These are phyloP conservation scores for Desmodus rotundus DNA, from an alignment of 2,113 vertebrate genomes.

Conservation along the genomic window DNA sequence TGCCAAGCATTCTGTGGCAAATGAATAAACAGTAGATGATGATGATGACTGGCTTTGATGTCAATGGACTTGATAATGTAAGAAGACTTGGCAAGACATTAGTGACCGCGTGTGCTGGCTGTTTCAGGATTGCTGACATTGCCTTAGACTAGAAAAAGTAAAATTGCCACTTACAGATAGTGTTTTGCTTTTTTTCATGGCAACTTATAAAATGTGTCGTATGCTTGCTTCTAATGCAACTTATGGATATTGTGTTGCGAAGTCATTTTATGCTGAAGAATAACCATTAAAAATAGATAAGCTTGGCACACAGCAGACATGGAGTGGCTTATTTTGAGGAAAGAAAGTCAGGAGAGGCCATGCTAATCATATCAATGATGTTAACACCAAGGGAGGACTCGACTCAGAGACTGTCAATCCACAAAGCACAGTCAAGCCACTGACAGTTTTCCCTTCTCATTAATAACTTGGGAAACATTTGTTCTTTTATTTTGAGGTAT, in stretches of 20 bases:
- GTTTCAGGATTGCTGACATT: neutral
- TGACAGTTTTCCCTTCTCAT: neutral
- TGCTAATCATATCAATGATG: neutral
- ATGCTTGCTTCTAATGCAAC: neutral
- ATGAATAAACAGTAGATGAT: neutral
- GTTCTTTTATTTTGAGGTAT: neutral
- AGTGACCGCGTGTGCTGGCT: neutral
- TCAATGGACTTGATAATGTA: neutral
- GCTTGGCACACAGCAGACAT: neutral
- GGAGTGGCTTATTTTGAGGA: neutral
- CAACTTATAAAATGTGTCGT: neutral
- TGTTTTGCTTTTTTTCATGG: slow-evolving; percentile 16
- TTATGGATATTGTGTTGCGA: neutral
- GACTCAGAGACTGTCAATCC: neutral
- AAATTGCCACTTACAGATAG: neutral
- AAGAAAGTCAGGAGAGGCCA: neutral
- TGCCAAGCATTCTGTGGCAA: slow-evolving; percentile 27
- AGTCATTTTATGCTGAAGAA: neutral
- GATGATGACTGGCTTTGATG: slow-evolving; percentile 5
- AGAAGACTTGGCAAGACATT: slow-evolving; percentile 18
- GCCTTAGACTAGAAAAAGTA: slow-evolving; percentile 9
- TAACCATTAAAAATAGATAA: neutral
- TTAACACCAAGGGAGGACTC: neutral
- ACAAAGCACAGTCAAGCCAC: neutral
- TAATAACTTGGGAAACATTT: neutral